Percentiles rank a stretch among this genome's conserved stretches.
Evolutionary conservation across 2,797 vertebrate species (phyloP).

Genomic region (Cephalopachus bancanus): DNA sequence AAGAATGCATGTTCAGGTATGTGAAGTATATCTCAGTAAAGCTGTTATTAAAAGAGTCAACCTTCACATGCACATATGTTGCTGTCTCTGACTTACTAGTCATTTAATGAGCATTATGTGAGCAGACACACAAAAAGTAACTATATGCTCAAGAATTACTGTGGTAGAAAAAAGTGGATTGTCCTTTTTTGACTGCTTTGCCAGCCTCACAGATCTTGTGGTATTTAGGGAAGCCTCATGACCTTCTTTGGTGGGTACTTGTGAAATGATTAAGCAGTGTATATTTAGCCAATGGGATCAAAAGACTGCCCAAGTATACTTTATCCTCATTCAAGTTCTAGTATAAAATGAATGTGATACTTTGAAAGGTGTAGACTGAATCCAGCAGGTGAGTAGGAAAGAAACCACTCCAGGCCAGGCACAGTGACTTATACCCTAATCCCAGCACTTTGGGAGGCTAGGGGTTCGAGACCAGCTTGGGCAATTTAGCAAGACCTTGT

Average conservation of each 20-base stretch:
- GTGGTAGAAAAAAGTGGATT: conserved; percentile 20
- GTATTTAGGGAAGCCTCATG: not conserved
- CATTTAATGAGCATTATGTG: conserved; percentile 38
- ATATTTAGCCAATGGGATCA: not conserved
- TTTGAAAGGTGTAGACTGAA: not conserved
- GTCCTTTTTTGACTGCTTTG: not conserved
- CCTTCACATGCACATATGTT: not conserved
- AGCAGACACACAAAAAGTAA: conserved; percentile 25
- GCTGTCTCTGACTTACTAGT: not conserved
- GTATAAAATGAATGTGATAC: not conserved
- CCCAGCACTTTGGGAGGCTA: no score
- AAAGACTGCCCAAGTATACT: not conserved
- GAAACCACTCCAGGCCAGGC: not conserved
- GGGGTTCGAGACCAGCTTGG: no score
- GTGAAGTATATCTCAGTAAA: conserved; percentile 17
- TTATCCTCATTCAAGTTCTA: conserved; percentile 61
- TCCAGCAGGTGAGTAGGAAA: not conserved
- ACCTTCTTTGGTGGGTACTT: not conserved
- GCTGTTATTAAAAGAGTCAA: not conserved
- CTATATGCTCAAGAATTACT: conserved; percentile 3
- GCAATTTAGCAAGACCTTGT: no score
- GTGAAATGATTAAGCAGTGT: not conserved
- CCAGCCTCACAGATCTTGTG: not conserved
- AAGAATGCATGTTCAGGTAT: conserved; percentile 25
- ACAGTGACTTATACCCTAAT: no score